Base-by-base conservation (phyloP, 2,888 invertebrate genomes). In the Agrenia bidenticulata region DNA sequence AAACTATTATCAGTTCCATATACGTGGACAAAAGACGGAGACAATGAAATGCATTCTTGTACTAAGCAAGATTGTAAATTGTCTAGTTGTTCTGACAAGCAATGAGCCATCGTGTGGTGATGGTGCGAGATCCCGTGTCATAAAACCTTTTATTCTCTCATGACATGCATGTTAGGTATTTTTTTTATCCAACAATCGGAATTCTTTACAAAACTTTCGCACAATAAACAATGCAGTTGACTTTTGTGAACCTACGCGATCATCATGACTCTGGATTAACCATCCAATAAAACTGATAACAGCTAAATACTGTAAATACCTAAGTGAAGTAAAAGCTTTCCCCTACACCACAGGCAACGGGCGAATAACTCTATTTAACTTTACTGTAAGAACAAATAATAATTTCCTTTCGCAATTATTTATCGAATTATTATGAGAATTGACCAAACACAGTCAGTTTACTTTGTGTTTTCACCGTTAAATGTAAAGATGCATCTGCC, bases 131-230 rank as follows among this genome's bases (percentile, higher is more conserved):
- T 57, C 58, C 53, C 54, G 58, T 64, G 58, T 53, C 64, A 64
- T 67, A 64, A 64, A 67, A 26, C 41, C 55, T 56, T 66, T 63
- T 57, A 27, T 37, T 59, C 32, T 21, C 51, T 58, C 64, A 67
- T 61, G 67, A 64, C 64, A 64, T 51, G 64, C 59, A 21, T 58
- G 53, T 19, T 55, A 61, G 23, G 23, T 53, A 7, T 21, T 50
- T 67, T 66, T n/a, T 66, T 68, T 68, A 68, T 68, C 68, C 50
- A 39, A 49, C 4, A 58, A 68, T 68, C 68, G 59, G 62, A 68
- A 64, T 67, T 67, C 61, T 23, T 57, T 54, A 45, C 41, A 56
- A 63, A 61, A 49, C n/a, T 57, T 57, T 57, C 57, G 41, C 39
- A 57, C 41, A 41, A 39, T 41, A 41, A 57, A 57, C 57, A 57